These are phyloP conservation scores for Saiga tatarica DNA, from an alignment of 2,113 vertebrate genomes.

Conservation along the genomic window DNA sequence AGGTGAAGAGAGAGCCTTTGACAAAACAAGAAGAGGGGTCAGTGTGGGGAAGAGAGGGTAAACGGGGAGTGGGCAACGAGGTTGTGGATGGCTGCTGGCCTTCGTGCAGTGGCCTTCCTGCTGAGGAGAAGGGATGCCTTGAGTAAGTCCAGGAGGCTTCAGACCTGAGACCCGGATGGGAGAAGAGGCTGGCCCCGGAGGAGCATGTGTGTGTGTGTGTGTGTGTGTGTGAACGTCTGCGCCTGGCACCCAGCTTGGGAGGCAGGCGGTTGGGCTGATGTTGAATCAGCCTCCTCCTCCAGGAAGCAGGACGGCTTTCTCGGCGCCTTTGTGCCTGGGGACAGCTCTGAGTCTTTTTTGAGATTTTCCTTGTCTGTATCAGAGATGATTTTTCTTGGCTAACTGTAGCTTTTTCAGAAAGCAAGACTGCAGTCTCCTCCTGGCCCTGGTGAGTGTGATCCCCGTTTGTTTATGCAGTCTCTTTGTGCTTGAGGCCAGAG, in stretches of 20 bases:
- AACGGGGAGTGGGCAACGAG: background rate
- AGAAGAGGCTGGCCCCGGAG: background rate
- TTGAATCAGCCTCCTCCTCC: background rate
- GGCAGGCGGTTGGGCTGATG: background rate
- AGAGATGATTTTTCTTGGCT: conserved; percentile 74
- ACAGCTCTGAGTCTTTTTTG: conserved; percentile 36
- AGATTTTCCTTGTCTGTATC: conserved; percentile 61
- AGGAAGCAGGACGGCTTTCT: background rate
- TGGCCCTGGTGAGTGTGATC: conserved; percentile 65
- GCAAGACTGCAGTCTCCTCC: conserved; percentile 66
- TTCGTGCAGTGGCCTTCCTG: background rate
- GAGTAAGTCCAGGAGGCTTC: background rate
- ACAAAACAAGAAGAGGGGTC: background rate
- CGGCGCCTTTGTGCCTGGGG: background rate
- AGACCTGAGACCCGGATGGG: background rate
- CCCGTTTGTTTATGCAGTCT: conserved; percentile 66
- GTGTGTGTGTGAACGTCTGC: background rate
- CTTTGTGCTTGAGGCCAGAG: conserved; percentile 41
- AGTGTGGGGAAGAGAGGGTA: background rate
- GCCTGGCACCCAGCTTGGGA: background rate
- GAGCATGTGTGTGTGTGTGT: background rate
- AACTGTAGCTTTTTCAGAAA: conserved; percentile 54
- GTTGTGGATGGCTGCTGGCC: background rate
- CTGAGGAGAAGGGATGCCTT: background rate
- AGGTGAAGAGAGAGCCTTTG: background rate